phyloP scores from a whole-genome alignment of 2,888 invertebrate species.

The Apeira syringaria region DNA sequence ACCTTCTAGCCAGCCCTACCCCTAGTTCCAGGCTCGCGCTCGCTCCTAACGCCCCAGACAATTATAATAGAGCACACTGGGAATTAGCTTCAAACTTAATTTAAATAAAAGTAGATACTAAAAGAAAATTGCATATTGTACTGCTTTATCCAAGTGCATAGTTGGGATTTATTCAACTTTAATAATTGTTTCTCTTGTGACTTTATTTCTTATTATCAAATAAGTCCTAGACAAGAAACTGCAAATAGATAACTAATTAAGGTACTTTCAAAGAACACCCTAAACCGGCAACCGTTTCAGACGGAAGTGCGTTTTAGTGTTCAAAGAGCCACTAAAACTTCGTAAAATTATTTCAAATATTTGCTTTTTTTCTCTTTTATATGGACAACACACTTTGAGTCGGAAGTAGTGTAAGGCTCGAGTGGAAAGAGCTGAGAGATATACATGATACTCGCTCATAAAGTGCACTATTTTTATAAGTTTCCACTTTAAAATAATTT shows the following conservation, averaged over 20 bases:
- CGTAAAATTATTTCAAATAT: too few species aligned
- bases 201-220: background rate
- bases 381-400: too few species aligned
- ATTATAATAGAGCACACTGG: conserved; percentile 43
- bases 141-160: conserved; percentile 28
- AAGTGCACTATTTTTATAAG: too few species aligned
- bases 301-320: too few species aligned
- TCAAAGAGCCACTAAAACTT: too few species aligned
- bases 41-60: conserved; percentile 35
- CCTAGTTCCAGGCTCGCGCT: conserved; percentile 12
- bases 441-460: too few species aligned
- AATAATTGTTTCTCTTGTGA: conserved; percentile 16
- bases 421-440: too few species aligned
- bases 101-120: conserved; percentile 43
- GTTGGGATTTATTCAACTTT: conserved; percentile 19
- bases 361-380: too few species aligned
- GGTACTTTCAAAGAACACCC: background rate
- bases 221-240: background rate
- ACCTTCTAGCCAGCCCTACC: conserved; percentile 8
- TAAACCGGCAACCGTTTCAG: too few species aligned
- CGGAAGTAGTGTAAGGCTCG: too few species aligned
- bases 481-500: too few species aligned
- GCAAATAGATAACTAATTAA: too few species aligned
- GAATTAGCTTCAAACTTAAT: conserved; percentile 44
- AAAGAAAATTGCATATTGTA: conserved; percentile 36